Percentiles rank a stretch among this genome's conserved stretches.
Evolutionary conservation across 2,888 invertebrate genomes (phyloP).

Genomic region (Dolichomitus sp.): DNA sequence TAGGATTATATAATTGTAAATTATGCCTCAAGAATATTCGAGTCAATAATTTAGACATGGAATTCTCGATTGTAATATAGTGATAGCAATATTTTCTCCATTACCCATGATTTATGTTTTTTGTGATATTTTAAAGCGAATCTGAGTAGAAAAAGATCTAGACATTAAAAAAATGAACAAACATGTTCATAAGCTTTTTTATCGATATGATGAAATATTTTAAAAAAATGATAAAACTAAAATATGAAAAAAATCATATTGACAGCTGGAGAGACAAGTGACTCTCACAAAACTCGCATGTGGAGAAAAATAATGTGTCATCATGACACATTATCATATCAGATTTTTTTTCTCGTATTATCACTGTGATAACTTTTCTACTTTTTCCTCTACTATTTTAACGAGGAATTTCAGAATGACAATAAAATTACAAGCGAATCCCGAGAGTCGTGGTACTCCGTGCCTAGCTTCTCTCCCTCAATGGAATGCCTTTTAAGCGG

Average conservation of each 20-base stretch:
- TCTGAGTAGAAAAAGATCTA: too few species aligned
- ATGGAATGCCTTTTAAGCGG: slow-evolving; percentile 66
- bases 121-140: too few species aligned
- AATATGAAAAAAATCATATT: neutral
- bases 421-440: slow-evolving; percentile 51
- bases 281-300: neutral
- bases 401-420: slow-evolving; percentile 12
- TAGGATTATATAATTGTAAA: too few species aligned
- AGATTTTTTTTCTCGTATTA: slow-evolving; percentile 29
- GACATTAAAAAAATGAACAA: too few species aligned
- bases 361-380: slow-evolving; percentile 25
- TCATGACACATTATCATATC: slow-evolving; percentile 4
- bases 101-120: too few species aligned
- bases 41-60: too few species aligned
- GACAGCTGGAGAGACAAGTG: neutral
- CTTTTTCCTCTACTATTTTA: slow-evolving; percentile 25
- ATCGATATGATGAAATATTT: too few species aligned
- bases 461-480: slow-evolving; percentile 25
- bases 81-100: too few species aligned
- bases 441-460: slow-evolving; percentile 27
- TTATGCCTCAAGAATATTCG: too few species aligned
- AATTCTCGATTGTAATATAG: too few species aligned
- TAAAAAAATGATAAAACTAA: neutral
- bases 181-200: too few species aligned
- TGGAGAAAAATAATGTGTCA: neutral